Evolutionary conservation across 2,888 invertebrate genomes (phyloP), one percentile per base, ranked within the genome.

Genomic region (Linnaemya vulpina): DNA sequence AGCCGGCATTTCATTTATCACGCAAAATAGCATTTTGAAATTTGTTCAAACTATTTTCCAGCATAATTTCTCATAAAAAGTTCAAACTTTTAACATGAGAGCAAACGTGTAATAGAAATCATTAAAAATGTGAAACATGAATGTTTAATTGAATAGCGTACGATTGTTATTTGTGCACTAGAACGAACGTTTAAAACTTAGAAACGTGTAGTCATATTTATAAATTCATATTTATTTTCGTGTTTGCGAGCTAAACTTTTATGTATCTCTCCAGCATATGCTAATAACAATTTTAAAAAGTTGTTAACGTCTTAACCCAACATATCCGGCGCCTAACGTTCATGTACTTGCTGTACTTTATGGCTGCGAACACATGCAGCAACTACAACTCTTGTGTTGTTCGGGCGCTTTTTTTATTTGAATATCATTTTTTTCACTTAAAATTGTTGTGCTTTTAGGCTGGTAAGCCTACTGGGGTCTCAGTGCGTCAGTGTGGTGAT

Each of bases 311-410:
- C 82, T 85, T 82, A 85, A 82, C 88, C 87, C 55, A 90, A 90
- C 90, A 90, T 89, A 89, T 90, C 90, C 90, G 90, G 90, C 90
- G 90, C 90, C 90, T 89, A 88, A 83, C 82, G 82, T 78, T 78
- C 78, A 71, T 85, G 82, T 85, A 82, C 74, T 38, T 65, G 74
- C 71, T 82, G 74, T 79, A 78, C 68, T 82, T 82, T 82, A 82
- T 82, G 55, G 87, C 82, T 84, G 71, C 78, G 85, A 81, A 70
- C 76, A 77, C 82, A 58, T 75, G 38, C 51, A 53, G 40, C 38
- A 63, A 51, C 67, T 53, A 38, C 68, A 67, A 80, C 83, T 55
- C 68, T 55, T 46, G 81, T 63, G 65, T 74, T 74, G 75, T 79
- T 83, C 38, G 49, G 40, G 17, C 75, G 25, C 68, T 74, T 80